These are phyloP conservation scores for Octodonta nipae DNA, from an alignment of 2,888 invertebrate genomes.

Conservation along the genomic window DNA sequence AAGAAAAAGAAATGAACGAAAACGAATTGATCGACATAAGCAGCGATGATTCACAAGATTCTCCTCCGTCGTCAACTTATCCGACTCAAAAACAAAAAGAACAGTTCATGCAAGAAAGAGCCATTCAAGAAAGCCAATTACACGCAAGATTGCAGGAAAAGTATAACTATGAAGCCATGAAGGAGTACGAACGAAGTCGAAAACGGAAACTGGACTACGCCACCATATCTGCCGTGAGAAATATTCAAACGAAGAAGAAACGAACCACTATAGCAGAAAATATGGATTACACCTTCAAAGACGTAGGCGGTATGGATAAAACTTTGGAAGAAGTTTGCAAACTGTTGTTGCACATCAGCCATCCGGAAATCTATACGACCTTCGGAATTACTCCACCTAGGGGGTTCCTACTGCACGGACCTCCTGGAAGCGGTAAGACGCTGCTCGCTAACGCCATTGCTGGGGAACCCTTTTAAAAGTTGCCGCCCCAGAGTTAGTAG, in stretches of 20 bases:
- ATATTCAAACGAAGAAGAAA: constrained; percentile 33
- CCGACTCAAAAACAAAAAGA: too few species aligned
- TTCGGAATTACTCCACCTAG: constrained; percentile 78
- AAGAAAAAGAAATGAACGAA: constrained; percentile 38
- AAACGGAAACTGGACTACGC: constrained; percentile 16
- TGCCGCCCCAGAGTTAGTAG: constrained; percentile 82
- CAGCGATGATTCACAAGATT: constrained; percentile 48
- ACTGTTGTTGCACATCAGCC: constrained; percentile 66
- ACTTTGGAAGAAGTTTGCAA: constrained; percentile 42
- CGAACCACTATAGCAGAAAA: constrained; percentile 15
- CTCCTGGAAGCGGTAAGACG: constrained; percentile 89
- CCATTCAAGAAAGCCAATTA: too few species aligned
- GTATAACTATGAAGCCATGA: too few species aligned
- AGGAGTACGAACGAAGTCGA: constrained; percentile 8
- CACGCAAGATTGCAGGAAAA: too few species aligned
- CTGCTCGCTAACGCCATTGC: constrained; percentile 70
- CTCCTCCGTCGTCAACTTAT: background rate
- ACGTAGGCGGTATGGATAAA: constrained; percentile 71
- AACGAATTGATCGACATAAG: constrained; percentile 68
- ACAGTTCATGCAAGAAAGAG: too few species aligned
- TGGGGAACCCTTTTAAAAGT: constrained; percentile 59
- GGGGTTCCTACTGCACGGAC: constrained; percentile 87
- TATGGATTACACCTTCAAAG: constrained; percentile 49
- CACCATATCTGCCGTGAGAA: constrained; percentile 10
- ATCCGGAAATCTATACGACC: constrained; percentile 75